Evolutionary conservation across 2,113 vertebrate genomes (phyloP).

Genomic region (Cochlearius cochlearius): DNA sequence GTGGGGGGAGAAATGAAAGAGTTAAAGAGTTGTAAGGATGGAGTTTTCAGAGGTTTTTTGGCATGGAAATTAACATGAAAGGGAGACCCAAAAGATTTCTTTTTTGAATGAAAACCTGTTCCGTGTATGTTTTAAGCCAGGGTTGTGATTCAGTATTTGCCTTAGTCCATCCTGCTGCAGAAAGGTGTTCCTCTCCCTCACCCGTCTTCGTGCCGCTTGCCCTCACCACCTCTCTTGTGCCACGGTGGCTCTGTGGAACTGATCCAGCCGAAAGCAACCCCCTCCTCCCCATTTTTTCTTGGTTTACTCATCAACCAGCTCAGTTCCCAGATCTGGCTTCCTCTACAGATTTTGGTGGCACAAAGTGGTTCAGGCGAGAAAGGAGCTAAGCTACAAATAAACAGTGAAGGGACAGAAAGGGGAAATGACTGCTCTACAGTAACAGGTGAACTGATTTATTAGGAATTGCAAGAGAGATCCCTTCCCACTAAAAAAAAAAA

Average conservation of each 20-base stretch:
- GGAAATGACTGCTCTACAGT: neutral
- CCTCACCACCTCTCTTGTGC: neutral
- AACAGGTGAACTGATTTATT: neutral
- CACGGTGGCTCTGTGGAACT: neutral
- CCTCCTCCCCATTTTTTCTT: neutral
- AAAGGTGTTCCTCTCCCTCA: neutral
- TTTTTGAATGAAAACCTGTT: neutral
- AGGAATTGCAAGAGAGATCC: neutral
- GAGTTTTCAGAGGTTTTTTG: neutral
- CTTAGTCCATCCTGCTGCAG: neutral
- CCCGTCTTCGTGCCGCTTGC: accelerated
- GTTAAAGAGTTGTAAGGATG: neutral
- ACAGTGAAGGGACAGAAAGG: neutral
- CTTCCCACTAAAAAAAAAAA: neutral
- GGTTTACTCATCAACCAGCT: neutral
- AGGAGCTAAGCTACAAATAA: neutral
- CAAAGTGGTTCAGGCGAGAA: neutral
- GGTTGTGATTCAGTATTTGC: neutral
- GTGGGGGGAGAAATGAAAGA: neutral
- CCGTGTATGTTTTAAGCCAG: neutral
- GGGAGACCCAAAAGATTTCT: neutral
- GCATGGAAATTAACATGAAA: neutral
- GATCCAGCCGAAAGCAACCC: neutral
- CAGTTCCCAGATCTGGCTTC: neutral
- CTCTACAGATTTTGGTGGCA: neutral